Evolutionary conservation across 1,140 invertebrate species (phyloP), one percentile per base, ranked within the genome.

Genomic region (Brachionus asplanchnoidis): DNA sequence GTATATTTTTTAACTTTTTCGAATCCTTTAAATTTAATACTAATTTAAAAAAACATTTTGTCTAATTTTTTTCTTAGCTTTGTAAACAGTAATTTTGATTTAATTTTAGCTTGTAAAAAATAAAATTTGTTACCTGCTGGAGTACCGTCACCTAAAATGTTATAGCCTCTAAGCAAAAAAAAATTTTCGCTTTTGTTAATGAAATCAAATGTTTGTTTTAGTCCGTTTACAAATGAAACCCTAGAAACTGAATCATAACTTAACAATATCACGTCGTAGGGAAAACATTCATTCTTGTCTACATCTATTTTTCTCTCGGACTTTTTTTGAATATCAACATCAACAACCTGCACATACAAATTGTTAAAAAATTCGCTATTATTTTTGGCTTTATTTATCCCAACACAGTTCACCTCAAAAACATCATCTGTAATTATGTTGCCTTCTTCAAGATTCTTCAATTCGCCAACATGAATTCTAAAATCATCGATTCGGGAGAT

Each of bases 121-220:
- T 68, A 28, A 17, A 26, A 75, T 36, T 7, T 36, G 0, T 36
- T 2, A 36, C 70, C 70, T n/a, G 75, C 44, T n/a, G 95, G 95
- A 0, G 96, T 97, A 0, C 96, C 96, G 90, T 98, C 96, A n/a
- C 1, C n/a, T n/a, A 97, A 93, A 83, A 97, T 96, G 87, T 97
- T 97, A 86, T 95, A 95, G 14, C 75, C 75, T 23, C 14, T 1
- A n/a, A 78, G n/a, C 2, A 53, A n/a, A 26, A 53, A 78, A 32
- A 53, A 78, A 12, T 53, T 53, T 50, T 26, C 9, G 28, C 3
- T 23, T 12, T 78, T 32, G 12, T 53, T 78, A 5, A 50, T 53
- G 1, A 32, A 53, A 14, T 28, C 23, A 14, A 23, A 32, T 12
- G 44, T 78, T 56, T 77, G 23, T 50, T 11, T n/a, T 3, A 78